Evolutionary conservation across 64 coral and sea anemone genomes (phyloP).

Genomic region (Exaiptasia diaphana): DNA sequence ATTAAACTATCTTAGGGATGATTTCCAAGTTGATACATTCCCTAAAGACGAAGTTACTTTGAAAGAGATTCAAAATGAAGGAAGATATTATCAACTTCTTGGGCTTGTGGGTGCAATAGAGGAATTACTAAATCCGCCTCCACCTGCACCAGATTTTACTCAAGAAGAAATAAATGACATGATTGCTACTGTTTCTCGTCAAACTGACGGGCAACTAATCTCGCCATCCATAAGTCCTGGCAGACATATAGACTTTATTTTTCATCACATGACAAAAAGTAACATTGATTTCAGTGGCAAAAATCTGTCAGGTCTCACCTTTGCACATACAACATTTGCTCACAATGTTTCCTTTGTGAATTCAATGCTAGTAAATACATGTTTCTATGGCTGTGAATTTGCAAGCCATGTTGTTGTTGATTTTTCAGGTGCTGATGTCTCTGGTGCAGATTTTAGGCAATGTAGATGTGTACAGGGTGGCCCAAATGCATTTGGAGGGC

Average conservation of each 20-base stretch:
- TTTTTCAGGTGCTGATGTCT: conserved; percentile 84
- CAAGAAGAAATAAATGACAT: conserved; percentile 87
- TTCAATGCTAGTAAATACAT: conserved; percentile 63
- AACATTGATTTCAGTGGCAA: conserved; percentile 82
- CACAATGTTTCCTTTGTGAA: conserved; percentile 91
- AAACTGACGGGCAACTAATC: background rate
- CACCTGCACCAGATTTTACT: conserved; percentile 79
- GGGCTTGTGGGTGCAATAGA: conserved; percentile 68
- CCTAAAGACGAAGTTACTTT: conserved; percentile 80
- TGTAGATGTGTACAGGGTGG: conserved; percentile 81
- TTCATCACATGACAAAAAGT: conserved; percentile 94
- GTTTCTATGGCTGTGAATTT: conserved; percentile 98
- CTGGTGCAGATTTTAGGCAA: conserved; percentile 93
- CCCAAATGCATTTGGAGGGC: conserved; percentile 65
- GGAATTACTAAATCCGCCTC: conserved; percentile 68
- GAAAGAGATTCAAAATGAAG: conserved; percentile 86
- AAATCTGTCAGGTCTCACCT: conserved; percentile 82
- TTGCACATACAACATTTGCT: conserved; percentile 94
- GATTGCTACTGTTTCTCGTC: conserved; percentile 68
- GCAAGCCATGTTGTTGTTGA: conserved; percentile 91
- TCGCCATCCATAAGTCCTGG: background rate
- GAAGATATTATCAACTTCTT: conserved; percentile 81
- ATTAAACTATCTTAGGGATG: conserved; percentile 93
- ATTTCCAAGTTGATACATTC: conserved; percentile 72
- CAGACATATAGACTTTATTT: conserved; percentile 77